These are phyloP conservation scores for Pseudorasbora parva DNA, from an alignment of 2,113 vertebrate genomes.

Conservation along the genomic window DNA sequence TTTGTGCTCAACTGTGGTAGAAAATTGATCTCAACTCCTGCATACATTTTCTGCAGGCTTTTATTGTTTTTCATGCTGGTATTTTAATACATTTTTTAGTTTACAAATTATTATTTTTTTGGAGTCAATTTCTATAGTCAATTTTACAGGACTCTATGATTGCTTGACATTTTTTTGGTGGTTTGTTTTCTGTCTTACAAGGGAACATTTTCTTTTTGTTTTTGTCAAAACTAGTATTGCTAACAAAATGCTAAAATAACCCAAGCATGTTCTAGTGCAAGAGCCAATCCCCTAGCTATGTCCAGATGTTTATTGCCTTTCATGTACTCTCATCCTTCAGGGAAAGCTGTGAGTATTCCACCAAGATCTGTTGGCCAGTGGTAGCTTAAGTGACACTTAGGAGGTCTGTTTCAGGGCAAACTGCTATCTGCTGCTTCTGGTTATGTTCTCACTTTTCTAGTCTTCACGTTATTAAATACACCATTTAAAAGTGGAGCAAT, in stretches of 20 bases:
- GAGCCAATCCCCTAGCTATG: slow-evolving; percentile 15
- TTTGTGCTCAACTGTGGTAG: background rate
- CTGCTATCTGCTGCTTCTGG: background rate
- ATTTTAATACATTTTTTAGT: background rate
- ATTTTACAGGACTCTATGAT: background rate
- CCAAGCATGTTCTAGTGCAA: slow-evolving; percentile 14
- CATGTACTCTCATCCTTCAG: slow-evolving; percentile 28
- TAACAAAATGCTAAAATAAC: slow-evolving; percentile 3
- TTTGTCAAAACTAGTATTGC: background rate
- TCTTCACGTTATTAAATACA: background rate
- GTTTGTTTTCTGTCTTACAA: background rate
- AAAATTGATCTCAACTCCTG: background rate
- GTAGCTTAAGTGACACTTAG: background rate
- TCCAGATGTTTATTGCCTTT: slow-evolving; percentile 22
- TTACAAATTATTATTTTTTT: no score
- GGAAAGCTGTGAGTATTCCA: background rate
- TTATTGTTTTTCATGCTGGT: background rate
- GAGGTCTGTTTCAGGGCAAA: slow-evolving; percentile 4
- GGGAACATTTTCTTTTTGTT: background rate
- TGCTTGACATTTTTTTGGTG: background rate
- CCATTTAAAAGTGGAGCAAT: background rate
- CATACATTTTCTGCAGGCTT: background rate
- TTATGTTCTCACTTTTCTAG: background rate
- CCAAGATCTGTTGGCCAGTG: background rate
- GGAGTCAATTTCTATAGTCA: background rate